Percentiles rank a stretch among this genome's conserved stretches.
Conservation (phyloP, 2,888 invertebrate genomes). For the Tubiluchus corallicola region DNA sequence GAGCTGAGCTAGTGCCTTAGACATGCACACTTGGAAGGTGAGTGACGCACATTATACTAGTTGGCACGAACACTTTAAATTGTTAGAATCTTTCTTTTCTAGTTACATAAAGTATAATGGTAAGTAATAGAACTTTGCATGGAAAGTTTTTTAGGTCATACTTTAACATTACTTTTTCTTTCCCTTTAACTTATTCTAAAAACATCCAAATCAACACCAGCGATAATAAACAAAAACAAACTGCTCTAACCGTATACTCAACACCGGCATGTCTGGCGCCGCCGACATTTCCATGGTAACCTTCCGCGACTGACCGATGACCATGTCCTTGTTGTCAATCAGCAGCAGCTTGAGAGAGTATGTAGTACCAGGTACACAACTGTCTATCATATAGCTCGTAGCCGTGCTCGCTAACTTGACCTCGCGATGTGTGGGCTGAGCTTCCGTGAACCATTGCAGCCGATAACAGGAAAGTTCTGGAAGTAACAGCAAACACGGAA, state of each 20-base stretch:
- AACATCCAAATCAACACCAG: neutral
- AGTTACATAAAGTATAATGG: too few relatives aligned
- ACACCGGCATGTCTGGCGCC: constrained; percentile 25
- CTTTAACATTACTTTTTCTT: too few relatives aligned
- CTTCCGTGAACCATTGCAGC: too few relatives aligned
- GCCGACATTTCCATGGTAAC: constrained; percentile 27
- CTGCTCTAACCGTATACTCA: constrained; percentile 21
- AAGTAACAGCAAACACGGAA: too few relatives aligned
- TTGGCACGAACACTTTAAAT: too few relatives aligned
- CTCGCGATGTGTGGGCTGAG: constrained; percentile 19
- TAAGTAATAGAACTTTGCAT: too few relatives aligned
- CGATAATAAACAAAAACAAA: neutral
- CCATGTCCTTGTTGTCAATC: constrained; percentile 11
- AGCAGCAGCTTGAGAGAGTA: neutral
- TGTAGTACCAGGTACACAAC: neutral
- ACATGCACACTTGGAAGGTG: too few relatives aligned
- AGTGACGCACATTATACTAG: too few relatives aligned
- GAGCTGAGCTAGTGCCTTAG: too few relatives aligned
- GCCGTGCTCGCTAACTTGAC: constrained; percentile 17
- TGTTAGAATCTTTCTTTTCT: too few relatives aligned
- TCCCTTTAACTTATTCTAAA: neutral
- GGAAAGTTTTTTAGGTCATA: too few relatives aligned
- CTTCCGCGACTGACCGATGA: constrained; percentile 25
- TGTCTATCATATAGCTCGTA: neutral
- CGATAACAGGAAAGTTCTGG: too few relatives aligned